phyloP scores from a whole-genome alignment of 2,113 vertebrate genomes.

The Pollimyrus isidori region DNA sequence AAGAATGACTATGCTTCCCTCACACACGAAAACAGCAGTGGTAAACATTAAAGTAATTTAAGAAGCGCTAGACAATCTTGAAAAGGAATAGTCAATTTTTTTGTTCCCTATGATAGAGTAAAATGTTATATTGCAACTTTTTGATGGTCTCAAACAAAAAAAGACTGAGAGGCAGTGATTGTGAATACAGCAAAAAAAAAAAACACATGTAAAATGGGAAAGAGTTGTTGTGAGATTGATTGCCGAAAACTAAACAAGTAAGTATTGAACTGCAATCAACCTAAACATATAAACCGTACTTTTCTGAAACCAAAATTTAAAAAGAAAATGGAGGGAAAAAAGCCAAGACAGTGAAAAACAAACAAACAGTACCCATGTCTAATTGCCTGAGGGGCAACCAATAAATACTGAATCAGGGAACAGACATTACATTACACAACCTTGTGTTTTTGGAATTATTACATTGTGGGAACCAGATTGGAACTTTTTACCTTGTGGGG shows the following conservation, averaged over 20 bases:
- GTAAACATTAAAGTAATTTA: not conserved
- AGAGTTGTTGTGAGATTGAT: too few species aligned
- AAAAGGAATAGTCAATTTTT: not conserved
- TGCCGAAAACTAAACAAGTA: too few species aligned
- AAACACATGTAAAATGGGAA: too few species aligned
- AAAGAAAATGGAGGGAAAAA: not conserved
- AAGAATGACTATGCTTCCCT: not conserved
- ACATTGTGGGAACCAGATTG: not conserved
- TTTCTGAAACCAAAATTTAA: not conserved
- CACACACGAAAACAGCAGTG: not conserved
- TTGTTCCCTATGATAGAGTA: too few species aligned
- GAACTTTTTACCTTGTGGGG: not conserved
- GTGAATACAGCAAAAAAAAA: too few species aligned
- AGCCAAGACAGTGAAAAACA: not conserved
- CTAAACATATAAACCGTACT: not conserved
- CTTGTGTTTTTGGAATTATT: not conserved
- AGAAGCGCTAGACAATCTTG: not conserved
- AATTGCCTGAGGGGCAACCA: not conserved
- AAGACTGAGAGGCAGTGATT: too few species aligned
- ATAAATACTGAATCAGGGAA: not conserved
- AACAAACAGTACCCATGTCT: not conserved
- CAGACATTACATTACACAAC: not conserved
- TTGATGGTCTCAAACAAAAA: too few species aligned
- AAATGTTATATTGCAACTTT: too few species aligned
- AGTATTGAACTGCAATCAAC: not conserved